phyloP scores from a whole-genome alignment of 2,888 invertebrate species.

The Tanytarsus gracilentus region DNA sequence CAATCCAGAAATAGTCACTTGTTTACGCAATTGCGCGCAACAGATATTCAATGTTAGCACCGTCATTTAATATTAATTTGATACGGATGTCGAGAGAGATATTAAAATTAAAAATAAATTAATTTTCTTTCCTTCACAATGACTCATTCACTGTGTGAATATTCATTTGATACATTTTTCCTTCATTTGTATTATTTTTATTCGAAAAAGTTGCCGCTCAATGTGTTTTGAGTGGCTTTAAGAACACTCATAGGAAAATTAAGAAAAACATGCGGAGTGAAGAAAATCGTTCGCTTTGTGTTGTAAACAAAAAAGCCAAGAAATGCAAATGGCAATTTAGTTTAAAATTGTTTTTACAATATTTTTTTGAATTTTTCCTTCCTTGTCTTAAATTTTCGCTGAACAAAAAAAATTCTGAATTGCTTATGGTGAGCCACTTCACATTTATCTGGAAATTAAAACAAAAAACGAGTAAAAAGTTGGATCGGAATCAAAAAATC shows the following conservation, averaged over 20 bases:
- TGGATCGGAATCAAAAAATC: constrained; percentile 25
- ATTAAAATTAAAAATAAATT: constrained; percentile 13
- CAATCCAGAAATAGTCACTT: no score
- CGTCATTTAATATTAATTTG: constrained; percentile 11
- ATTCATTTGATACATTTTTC: no score
- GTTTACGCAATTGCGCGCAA: no score
- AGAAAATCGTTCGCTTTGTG: no score
- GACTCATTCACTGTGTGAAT: no score
- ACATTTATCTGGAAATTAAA: neutral
- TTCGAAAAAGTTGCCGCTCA: neutral
- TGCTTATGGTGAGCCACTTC: no score
- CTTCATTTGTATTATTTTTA: no score
- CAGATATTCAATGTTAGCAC: constrained; percentile 15
- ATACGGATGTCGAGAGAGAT: constrained; percentile 9
- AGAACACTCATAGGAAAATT: no score
- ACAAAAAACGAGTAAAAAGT: neutral
- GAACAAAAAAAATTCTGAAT: neutral
- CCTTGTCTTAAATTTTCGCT: neutral
- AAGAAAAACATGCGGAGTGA: no score
- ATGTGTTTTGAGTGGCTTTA: neutral
- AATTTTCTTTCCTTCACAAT: neutral
- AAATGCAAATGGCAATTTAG: no score
- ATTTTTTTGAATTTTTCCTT: neutral
- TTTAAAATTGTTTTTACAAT: no score
- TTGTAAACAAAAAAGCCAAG: no score